Evolutionary conservation across 92 coral and sea anemone species (phyloP), one percentile per base, ranked within the genome.

Genomic region (Micromussa lordhowensis): DNA sequence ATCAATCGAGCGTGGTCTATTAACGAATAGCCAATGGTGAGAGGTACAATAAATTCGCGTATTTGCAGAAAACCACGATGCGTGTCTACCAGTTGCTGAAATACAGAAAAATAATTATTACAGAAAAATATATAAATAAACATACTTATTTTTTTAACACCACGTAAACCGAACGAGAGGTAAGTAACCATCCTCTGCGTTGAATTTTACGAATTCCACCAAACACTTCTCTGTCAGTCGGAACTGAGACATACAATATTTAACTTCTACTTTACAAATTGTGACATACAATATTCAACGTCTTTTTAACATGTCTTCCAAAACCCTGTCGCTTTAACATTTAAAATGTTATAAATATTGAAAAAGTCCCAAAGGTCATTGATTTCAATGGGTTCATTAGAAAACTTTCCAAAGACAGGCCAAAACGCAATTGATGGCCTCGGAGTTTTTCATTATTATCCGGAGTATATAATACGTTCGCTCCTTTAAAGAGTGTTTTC

Each of bases 401-500:
- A 36, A 44, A 73, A 31, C 34, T 10, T 14, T 28, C 15, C 49
- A 17, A 73, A 44, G 36, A 34, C 15, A 18, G 26, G 6, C 19
- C 19, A 17, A 34, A 34, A 38, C 53, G 51, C 14, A 73, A 73
- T 36, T 18, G 11, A 73, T 3, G n/a, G 78, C 53, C 15, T 14
- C 51, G 1, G 28, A 73, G 19, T n/a, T n/a, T n/a, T 71, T 71
- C 44, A 32, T 30, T 15, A 40, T 6, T 16, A 40, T 71, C 19
- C 3, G 76, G 11, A 4, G 40, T 35, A 40, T 34, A 16, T 72
- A 0, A 4, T 35, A 36, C 70, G 14, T 19, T 53, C 31, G 30
- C 2, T 4, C 40, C 31, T 21, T 77, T 91, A 97, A 59, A 97
- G 89, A 55, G 94, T 85, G 84, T 96, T 93, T 82, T 88, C 59